Percentiles rank a stretch among this genome's conserved stretches.
phyloP scores from a whole-genome alignment of 2,888 invertebrate species.

The Heliconius erato region DNA sequence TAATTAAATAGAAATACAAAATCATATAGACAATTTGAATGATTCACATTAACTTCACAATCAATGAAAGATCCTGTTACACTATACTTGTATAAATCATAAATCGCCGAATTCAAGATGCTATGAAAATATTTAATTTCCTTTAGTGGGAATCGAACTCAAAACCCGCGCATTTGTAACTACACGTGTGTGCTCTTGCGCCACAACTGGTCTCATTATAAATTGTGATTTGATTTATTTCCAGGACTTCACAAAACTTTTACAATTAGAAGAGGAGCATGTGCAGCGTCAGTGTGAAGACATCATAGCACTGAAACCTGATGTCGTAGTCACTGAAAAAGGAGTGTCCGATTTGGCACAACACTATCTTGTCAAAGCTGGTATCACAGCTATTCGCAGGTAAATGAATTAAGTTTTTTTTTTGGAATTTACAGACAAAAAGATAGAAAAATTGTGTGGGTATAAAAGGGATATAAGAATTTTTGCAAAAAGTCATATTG shows the following conservation, averaged over 20 bases:
- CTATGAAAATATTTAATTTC: no score
- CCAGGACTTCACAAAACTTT: constrained; percentile 96
- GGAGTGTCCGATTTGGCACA: constrained; percentile 98
- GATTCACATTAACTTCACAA: neutral
- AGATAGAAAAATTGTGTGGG: no score
- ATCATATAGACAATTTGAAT: neutral
- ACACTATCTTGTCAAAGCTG: constrained; percentile 94
- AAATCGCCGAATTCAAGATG: neutral
- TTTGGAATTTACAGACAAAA: neutral
- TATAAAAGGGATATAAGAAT: no score
- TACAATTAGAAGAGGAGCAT: constrained; percentile 98
- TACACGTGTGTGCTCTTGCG: no score
- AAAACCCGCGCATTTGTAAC: no score
- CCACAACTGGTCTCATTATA: no score
- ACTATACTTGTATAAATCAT: neutral
- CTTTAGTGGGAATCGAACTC: no score
- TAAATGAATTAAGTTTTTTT: constrained; percentile 40
- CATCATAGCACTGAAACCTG: constrained; percentile 97
- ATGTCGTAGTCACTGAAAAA: constrained; percentile 99
- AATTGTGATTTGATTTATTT: neutral
- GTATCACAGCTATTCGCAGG: constrained; percentile 91
- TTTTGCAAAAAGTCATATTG: no score
- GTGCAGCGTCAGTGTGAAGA: constrained; percentile 96
- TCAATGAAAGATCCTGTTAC: neutral
- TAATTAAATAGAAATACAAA: neutral